These are phyloP conservation scores for Odontamblyopus lacepedii DNA, from an alignment of 2,797 vertebrate genomes.

Conservation along the genomic window DNA sequence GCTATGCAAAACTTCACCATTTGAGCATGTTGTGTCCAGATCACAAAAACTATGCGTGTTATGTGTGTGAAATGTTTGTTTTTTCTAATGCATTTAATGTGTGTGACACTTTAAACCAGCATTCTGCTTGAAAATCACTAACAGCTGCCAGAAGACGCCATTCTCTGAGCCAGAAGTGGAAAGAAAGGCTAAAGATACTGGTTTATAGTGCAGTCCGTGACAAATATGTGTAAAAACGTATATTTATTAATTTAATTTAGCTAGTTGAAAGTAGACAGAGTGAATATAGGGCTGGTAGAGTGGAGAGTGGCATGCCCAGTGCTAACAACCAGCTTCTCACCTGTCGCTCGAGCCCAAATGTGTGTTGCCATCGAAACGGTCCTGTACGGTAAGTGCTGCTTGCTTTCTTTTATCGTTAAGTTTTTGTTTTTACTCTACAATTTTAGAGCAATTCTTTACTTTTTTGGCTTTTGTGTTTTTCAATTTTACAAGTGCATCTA, in stretches of 20 bases:
- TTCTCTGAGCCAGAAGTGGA: constrained; percentile 61
- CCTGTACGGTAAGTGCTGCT: constrained; percentile 91
- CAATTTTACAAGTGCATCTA: not conserved
- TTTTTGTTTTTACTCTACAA: constrained; percentile 26
- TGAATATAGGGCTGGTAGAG: constrained; percentile 40
- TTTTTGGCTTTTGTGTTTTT: constrained; percentile 16
- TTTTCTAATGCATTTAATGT: constrained; percentile 79
- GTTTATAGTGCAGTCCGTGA: not conserved
- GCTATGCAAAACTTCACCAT: constrained; percentile 78
- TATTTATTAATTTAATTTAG: not conserved
- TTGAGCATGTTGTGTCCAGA: constrained; percentile 99
- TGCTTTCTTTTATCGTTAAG: constrained; percentile 72
- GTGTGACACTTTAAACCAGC: constrained; percentile 80
- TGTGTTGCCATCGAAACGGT: constrained; percentile 83
- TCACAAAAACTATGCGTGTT: constrained; percentile 71
- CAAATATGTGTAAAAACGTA: too few relatives aligned
- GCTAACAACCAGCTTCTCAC: constrained; percentile 98
- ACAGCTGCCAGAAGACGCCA: constrained; percentile 76
- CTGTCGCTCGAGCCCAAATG: constrained; percentile 88
- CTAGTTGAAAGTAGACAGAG: not conserved
- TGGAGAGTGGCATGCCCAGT: constrained; percentile 88
- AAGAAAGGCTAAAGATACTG: constrained; percentile 25
- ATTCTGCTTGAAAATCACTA: constrained; percentile 86
- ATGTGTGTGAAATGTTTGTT: constrained; percentile 56
- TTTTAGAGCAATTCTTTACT: constrained; percentile 13